Evolutionary conservation across 2,113 vertebrate genomes (phyloP), one percentile per base, ranked within the genome.

Genomic region (Probosciger aterrimus): DNA sequence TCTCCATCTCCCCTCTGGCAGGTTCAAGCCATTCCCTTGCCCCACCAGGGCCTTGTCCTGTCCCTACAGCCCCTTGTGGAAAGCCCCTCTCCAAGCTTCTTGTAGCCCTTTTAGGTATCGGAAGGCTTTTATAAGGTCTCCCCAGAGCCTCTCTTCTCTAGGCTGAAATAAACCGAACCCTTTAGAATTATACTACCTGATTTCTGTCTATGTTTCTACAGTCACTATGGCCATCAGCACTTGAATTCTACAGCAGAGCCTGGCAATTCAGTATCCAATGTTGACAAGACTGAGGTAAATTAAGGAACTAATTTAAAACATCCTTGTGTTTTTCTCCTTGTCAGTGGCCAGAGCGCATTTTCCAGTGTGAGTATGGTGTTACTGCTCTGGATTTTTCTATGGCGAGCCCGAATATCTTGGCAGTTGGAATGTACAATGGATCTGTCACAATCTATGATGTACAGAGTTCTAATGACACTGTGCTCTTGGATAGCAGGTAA

Each of bases 281-380:
- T 3, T 44, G 11, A 47, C 44, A 31, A n/a, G 3, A 20, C 10
- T 0, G 2, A 65, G 8, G 10, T 10, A 5, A 73, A 44, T 46
- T 1, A 10, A 22, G 4, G 7, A 5, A 52, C 44, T 59, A 25
- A 5, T 31, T 78, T 5, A 8, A 49, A 35, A 0, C 4, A 0
- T 0, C 15, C 8, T 41, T 43, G 64, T 27, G 0, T 65, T 67
- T 88, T 60, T 85, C 53, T 43, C 46, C 78, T 52, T 47, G 25
- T 44, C 93, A 99, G 99, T 99, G 99, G 99, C 99, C 99, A 39
- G 99, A 99, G 82, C 97, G 98, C 24, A 44, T 98, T 92, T 98
- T 99, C 94, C 92, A 19, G 20, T 99, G 98, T 14, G 69, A 96
- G 30, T 95, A 97, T 10, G 97, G 98, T 1, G 98, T 99, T 11